A percentile compares a stretch with the other conserved stretches of the same genome.
These are phyloP conservation scores for Otolemur garnettii DNA, from an alignment of 2,113 vertebrate species.

Conservation along the genomic window DNA sequence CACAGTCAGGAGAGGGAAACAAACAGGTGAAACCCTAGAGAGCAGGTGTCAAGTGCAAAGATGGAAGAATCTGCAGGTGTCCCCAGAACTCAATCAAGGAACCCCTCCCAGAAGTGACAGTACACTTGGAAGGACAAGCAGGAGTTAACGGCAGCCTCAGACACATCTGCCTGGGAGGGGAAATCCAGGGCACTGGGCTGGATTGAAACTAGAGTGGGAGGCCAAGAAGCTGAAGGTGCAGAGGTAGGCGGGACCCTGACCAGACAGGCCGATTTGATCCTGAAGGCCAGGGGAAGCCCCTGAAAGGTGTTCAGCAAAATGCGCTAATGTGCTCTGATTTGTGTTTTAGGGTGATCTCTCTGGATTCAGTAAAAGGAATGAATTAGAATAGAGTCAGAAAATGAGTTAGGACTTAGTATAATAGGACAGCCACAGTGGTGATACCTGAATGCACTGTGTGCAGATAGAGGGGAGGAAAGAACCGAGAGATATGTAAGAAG, in stretches of 20 bases:
- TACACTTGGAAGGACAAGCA: background rate
- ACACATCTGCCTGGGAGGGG: background rate
- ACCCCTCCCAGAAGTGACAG: background rate
- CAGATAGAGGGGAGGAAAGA: background rate
- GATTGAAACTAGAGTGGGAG: background rate
- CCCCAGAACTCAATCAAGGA: background rate
- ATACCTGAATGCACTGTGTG: background rate
- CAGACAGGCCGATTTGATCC: background rate
- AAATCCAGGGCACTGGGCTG: background rate
- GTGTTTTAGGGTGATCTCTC: conserved; percentile 35
- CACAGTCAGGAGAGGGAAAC: background rate
- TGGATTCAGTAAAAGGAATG: background rate
- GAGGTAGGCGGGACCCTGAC: too few relatives aligned
- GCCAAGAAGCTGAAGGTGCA: background rate
- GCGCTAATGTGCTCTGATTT: background rate
- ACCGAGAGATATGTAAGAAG: background rate
- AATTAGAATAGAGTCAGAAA: background rate
- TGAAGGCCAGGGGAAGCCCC: background rate
- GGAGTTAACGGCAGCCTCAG: background rate
- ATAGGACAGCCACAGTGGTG: background rate
- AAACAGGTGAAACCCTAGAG: background rate
- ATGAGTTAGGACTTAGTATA: background rate
- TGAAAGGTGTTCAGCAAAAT: background rate
- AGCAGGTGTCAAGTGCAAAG: background rate
- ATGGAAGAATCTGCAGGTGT: background rate